Base-by-base conservation (phyloP, 1,140 invertebrate species). In the Paramacrobiotus metropolitanus region DNA sequence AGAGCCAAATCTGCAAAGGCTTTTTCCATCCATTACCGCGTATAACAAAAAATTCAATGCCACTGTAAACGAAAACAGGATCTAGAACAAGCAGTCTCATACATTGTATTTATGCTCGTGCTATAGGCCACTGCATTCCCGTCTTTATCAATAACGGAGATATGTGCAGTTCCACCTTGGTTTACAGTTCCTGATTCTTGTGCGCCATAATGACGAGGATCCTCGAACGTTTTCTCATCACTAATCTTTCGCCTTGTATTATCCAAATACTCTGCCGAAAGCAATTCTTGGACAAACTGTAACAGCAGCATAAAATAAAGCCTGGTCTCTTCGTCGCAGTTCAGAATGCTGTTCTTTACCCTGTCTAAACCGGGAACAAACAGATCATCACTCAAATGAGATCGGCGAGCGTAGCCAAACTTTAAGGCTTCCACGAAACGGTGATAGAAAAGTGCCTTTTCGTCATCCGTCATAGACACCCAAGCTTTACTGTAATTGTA, bases 391-490 rank as follows among this genome's bases (percentile, higher is more conserved):
- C 84, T 90, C 20, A 98, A 69, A 67, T 83, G 76, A 2, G 82
- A 83, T 63, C 91, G 77, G 59, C 80, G 78, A 0, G 88, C 89
- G 69, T 84, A 96, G 0, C 85, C 86, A 72, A 86, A 88, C 71
- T 98, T 98, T 65, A 88, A 84, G 0, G 88, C 80, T 72, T 98
- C 93, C 20, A 83, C 76, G 29, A 94, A 84, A 63, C 86, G 79
- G 69, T 94, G 89, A 71, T 86, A 83, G 0, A 84, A 88, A 0
- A 78, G 70, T 1, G 82, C 63, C 34, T n/a, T 9, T 40, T 40
- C 34, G 9, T 40, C 34, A 9, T 9, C 34, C 9, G 34, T 40
- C 34, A 40, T 9, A 9, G 9, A 9, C 34, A 9, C 34, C 34
- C 34, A 40, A 40, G 34, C n/a, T 9, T 9, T 40, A n/a, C n/a